Conservation (phyloP, 1,140 invertebrate genomes). For the Heliconius eleuchia region DNA sequence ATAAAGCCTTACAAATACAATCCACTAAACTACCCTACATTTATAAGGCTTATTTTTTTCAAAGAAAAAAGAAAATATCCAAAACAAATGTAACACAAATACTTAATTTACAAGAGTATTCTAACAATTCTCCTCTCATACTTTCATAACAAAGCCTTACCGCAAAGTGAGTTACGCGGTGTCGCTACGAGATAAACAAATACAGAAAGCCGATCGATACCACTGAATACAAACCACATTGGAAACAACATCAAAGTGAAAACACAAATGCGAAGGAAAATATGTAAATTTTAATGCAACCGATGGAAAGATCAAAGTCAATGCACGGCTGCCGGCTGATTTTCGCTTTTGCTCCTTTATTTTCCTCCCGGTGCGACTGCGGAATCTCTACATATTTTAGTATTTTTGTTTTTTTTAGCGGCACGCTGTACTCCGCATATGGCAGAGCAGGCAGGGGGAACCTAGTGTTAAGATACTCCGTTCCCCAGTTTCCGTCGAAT, state of each 20-base stretch:
- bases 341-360: conserved; percentile 53
- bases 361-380: conserved; percentile 44
- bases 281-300: conserved; percentile 64
- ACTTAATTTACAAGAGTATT: conserved; percentile 25
- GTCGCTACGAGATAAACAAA: conserved; percentile 48
- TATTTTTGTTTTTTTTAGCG: not conserved
- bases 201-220: conserved; percentile 45
- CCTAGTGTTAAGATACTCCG: too few species aligned
- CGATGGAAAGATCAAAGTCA: conserved; percentile 56
- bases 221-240: conserved; percentile 52
- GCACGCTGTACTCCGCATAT: too few species aligned
- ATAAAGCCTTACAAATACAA: too few species aligned
- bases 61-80: not conserved
- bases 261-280: conserved; percentile 50
- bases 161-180: conserved; percentile 45
- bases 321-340: conserved; percentile 50
- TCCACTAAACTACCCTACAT: too few species aligned
- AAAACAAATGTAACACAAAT: not conserved
- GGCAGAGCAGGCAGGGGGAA: too few species aligned
- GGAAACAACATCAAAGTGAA: conserved; percentile 57
- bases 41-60: not conserved
- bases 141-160: conserved; percentile 33
- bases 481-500: too few species aligned
- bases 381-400: conserved; percentile 25
- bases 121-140: conserved; percentile 28